Evolutionary conservation across 2,113 vertebrate species (phyloP), one percentile per base, ranked within the genome.

Genomic region (Myrmecobius fasciatus): DNA sequence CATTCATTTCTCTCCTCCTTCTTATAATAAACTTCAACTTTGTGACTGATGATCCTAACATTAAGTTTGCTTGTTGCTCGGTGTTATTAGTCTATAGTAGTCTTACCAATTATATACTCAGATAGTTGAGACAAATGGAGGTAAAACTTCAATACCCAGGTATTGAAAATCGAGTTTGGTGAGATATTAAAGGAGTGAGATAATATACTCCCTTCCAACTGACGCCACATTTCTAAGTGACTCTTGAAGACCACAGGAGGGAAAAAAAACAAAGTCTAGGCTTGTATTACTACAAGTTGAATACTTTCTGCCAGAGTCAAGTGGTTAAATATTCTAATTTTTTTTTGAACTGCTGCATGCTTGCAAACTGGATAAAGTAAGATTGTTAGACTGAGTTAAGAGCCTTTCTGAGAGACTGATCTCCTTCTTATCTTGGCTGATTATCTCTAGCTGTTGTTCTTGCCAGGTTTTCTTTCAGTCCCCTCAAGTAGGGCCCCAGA

Each of bases 141-240:
- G 56, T 46, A 89, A n/a, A 20, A 22, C 89, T 95, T 92, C n/a
- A 94, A 83, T 95, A 0, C 94, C 93, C 94, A 67, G 9, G 92
- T 52, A 97, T 20, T 89, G 97, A 97, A 96, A 97, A 98, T 97
- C 97, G 97, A 97, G 97, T 98, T 97, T 94, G 95, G 96, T 95
- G 91, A 97, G 98, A 95, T 97, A 96, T 20, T 95, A 56, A 49
- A n/a, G 93, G 94, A 96, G 95, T 97, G 97, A 97, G 96, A 95
- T 97, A 96, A 96, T 96, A 88, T 91, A 92, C 36, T 89, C 94
- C 91, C 28, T 91, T 94, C 91, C 91, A 92, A 53, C 31, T 93
- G 36, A 48, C 9, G 49, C 25, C 26, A 49, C 28, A 28, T 90
- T 91, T 92, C 93, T 91, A 89, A 96, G 95, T 52, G 60, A 53